Percentiles rank a stretch among this genome's conserved stretches.
Evolutionary conservation across 2,113 vertebrate species (phyloP).

Genomic region (Oreochromis aureus): DNA sequence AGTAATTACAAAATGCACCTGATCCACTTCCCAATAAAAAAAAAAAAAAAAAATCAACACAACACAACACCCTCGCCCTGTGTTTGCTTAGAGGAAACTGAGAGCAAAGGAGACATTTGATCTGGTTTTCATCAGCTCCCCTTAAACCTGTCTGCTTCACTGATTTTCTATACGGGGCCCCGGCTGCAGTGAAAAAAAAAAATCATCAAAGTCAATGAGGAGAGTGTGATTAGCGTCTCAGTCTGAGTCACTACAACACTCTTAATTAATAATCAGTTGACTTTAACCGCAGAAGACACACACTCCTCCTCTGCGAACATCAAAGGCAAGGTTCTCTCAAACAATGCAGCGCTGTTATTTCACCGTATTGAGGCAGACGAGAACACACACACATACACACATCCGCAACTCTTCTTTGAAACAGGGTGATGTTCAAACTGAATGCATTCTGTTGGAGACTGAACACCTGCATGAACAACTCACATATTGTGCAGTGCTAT

Average conservation of each 20-base stretch:
- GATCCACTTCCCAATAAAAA: constrained; percentile 26
- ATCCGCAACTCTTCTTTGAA: neutral
- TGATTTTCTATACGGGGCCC: neutral
- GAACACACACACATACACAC: neutral
- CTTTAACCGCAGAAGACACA: neutral
- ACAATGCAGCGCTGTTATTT: constrained; percentile 15
- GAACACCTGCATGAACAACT: neutral
- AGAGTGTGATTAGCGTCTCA: constrained; percentile 2
- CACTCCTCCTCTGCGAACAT: neutral
- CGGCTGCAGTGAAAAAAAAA: neutral
- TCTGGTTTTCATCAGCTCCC: constrained; percentile 11
- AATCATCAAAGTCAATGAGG: neutral
- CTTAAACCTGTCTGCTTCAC: neutral
- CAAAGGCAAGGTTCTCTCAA: neutral
- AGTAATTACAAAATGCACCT: constrained; percentile 49
- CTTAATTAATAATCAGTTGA: constrained; percentile 46
- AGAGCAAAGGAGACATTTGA: constrained; percentile 5
- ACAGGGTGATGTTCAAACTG: neutral
- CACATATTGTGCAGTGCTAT: neutral
- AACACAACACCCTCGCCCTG: neutral
- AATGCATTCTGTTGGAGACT: neutral
- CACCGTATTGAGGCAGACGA: neutral
- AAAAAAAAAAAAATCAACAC: neutral
- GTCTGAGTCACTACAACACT: constrained; percentile 24
- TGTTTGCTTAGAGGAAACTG: neutral